These are phyloP conservation scores for Hymenochirus boettgeri DNA, from an alignment of 2,113 vertebrate genomes.

Conservation along the genomic window DNA sequence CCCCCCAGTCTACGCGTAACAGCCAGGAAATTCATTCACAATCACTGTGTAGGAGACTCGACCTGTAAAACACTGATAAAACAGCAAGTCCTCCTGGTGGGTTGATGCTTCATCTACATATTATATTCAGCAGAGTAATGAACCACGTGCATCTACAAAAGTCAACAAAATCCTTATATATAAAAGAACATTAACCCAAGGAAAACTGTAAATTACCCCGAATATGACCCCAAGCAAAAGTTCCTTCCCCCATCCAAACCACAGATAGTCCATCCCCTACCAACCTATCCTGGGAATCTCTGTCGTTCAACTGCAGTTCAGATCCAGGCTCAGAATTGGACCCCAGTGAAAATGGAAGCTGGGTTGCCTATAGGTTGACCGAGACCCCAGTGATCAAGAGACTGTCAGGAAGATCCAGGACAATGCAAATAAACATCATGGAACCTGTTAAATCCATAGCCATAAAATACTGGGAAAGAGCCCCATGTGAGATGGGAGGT, in stretches of 20 bases:
- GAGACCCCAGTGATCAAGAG: conserved; percentile 55
- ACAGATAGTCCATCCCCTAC: no score
- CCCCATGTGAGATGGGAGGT: no score
- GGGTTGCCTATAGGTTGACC: conserved; percentile 56
- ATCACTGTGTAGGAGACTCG: no score
- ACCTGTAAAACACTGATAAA: conserved; percentile 67
- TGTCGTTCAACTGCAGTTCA: conserved; percentile 54
- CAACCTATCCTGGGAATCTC: conserved; percentile 64
- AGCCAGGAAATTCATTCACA: no score
- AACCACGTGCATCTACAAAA: conserved; percentile 65
- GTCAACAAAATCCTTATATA: no score
- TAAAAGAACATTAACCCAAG: no score
- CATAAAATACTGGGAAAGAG: no score
- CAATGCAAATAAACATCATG: conserved; percentile 51
- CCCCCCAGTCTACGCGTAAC: no score
- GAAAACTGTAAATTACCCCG: no score
- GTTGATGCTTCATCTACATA: conserved; percentile 46
- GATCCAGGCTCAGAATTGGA: conserved; percentile 44
- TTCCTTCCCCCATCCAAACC: no score
- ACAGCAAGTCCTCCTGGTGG: conserved; percentile 61
- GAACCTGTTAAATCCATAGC: no score
- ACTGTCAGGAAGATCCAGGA: conserved; percentile 52
- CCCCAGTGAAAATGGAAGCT: conserved; percentile 72
- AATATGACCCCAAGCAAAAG: no score
- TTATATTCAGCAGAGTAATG: conserved; percentile 60